Evolutionary conservation across 2,888 invertebrate genomes (phyloP), one percentile per base, ranked within the genome.

Genomic region (Synergus umbraculus): DNA sequence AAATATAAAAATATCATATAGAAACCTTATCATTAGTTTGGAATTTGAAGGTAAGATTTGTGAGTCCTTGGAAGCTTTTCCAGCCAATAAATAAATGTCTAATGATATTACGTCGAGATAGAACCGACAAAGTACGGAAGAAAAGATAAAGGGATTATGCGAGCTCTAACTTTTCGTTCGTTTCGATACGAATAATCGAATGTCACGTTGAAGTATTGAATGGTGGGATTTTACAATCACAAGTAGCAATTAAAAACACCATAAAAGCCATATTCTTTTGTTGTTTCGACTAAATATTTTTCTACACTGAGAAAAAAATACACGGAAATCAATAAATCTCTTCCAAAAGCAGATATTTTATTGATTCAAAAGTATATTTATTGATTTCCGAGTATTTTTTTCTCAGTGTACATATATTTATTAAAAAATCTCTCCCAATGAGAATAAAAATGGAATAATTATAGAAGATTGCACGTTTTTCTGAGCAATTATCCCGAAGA

Each of bases 131-230:
- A 54, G 49, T 41, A 54, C 54, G 73, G 37, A 41, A n/a, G 49
- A 54, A 29, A 29, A 54, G 73, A 73, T 73, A 73, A 69, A 58
- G 41, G 41, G 54, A 54, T 73, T 73, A 73, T 73, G 73, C 13
- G 73, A 73, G 73, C 54, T 73, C 29, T 54, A 73, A 54, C 54
- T 54, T 73, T 58, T 73, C 73, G 73, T 54, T 18, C 73, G 73
- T 54, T 54, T 58, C 73, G 73, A 73, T 9, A 73, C 37, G 73
- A 54, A 73, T 54, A 73, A 73, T 73, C 54, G 73, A 73, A 73
- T 54, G 73, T 58, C 54, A 73, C 54, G 46, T 73, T 54, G 41
- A 73, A 58, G 29, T 37, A 73, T 69, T 58, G 73, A 73, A 58
- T 37, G 54, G 37, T 15, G 37, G 54, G 54, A 37, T 73, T 58